Evolutionary conservation across 2,797 vertebrate species (phyloP).

Genomic region (Antennarius maculatus): DNA sequence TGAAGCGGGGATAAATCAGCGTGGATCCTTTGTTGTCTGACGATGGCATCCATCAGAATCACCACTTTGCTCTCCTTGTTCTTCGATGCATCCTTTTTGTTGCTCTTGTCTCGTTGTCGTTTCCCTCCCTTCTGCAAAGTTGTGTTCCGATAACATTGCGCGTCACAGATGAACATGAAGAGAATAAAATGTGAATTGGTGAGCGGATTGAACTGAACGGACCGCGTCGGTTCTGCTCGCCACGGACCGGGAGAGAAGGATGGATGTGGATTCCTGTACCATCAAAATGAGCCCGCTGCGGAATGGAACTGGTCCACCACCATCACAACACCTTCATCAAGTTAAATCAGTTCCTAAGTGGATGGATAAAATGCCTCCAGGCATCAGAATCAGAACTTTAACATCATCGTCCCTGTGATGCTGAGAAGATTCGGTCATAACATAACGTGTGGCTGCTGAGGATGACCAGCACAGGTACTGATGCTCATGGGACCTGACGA

Average conservation of each 20-base stretch:
- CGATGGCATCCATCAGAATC: slow-evolving; percentile 22
- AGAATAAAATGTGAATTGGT: not conserved
- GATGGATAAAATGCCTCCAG: not conserved
- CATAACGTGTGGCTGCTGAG: no score
- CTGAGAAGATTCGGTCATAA: no score
- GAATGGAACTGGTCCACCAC: slow-evolving; percentile 16
- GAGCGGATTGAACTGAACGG: slow-evolving; percentile 8
- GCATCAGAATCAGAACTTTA: not conserved
- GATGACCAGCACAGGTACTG: not conserved
- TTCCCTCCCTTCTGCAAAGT: not conserved
- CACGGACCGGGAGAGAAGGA: slow-evolving; percentile 44
- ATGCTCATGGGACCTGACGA: not conserved
- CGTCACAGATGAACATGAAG: not conserved
- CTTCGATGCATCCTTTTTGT: slow-evolving; percentile 2
- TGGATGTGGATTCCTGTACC: slow-evolving; percentile 63
- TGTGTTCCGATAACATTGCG: slow-evolving; percentile 1
- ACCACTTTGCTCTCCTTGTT: slow-evolving; percentile 11
- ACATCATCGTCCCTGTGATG: no score
- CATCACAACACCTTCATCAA: slow-evolving; percentile 14
- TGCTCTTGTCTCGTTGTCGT: slow-evolving; percentile 10
- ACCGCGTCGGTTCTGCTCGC: slow-evolving; percentile 40
- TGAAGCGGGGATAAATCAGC: slow-evolving; percentile 31
- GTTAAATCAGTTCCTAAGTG: slow-evolving; percentile 13
- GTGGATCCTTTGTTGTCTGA: slow-evolving; percentile 63
- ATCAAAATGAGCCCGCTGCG: slow-evolving; percentile 16